phyloP scores from a whole-genome alignment of 2,888 invertebrate species.

The Cordilura impudica region DNA sequence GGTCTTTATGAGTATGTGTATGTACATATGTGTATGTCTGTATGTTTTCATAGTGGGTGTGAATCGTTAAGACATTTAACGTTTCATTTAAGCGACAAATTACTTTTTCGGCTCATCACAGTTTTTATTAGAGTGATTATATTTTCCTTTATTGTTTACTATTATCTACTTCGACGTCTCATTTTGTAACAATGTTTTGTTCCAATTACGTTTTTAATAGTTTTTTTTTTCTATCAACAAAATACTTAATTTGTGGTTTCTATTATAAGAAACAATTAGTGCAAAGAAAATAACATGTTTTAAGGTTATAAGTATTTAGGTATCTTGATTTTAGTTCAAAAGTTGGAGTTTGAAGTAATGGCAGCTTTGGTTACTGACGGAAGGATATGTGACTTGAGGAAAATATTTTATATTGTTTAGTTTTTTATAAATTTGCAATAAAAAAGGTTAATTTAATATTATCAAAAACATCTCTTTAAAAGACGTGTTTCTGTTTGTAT shows the following conservation, averaged over 20 bases:
- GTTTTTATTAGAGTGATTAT: conserved; percentile 42
- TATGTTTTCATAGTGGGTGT: conserved; percentile 6
- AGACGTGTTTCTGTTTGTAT: too few relatives aligned
- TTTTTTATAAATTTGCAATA: too few relatives aligned
- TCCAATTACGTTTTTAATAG: conserved; percentile 11
- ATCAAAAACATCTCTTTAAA: too few relatives aligned
- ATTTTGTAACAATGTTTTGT: conserved; percentile 19
- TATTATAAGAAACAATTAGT: conserved; percentile 41
- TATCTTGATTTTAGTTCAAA: background rate
- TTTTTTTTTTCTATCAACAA: conserved; percentile 26
- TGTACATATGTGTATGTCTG: background rate
- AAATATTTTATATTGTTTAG: too few relatives aligned
- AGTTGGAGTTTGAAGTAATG: too few relatives aligned
- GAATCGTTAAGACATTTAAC: conserved; percentile 36
- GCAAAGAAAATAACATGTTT: conserved; percentile 17
- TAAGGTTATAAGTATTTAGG: conserved; percentile 5
- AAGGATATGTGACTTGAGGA: too few relatives aligned
- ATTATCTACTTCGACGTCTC: background rate
- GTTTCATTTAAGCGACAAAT: conserved; percentile 55
- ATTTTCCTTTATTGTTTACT: background rate
- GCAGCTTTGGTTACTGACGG: too few relatives aligned
- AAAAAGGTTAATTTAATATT: too few relatives aligned
- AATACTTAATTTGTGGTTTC: conserved; percentile 39
- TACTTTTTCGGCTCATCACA: conserved; percentile 37
- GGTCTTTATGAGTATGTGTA: background rate